A percentile compares a stretch with the other conserved stretches of the same genome.
Evolutionary conservation across 1,140 invertebrate genomes (phyloP).

Genomic region (Spodoptera litura): DNA sequence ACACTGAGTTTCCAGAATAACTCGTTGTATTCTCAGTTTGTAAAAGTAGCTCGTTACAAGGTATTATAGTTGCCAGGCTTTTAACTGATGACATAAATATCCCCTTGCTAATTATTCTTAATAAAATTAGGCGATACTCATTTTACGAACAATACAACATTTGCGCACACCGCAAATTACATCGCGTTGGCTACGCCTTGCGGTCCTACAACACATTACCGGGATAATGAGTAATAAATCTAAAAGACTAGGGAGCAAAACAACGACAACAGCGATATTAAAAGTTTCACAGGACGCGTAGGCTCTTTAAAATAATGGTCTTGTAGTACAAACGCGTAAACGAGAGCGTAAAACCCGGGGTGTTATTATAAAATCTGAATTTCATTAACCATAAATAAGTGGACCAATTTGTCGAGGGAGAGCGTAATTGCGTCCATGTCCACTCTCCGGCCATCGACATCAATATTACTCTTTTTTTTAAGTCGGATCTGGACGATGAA

Average conservation of each 20-base stretch:
- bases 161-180: slow-evolving; percentile 30
- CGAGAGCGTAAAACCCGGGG: slow-evolving; percentile 55
- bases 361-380: slow-evolving; percentile 68
- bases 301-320: slow-evolving; percentile 50
- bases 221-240: slow-evolving; percentile 51
- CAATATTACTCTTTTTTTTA: slow-evolving; percentile 48
- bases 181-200: slow-evolving; percentile 28
- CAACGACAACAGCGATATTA: slow-evolving; percentile 35
- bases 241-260: slow-evolving; percentile 41
- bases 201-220: slow-evolving; percentile 42
- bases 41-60: too few species aligned
- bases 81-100: not conserved
- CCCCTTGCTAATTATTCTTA: slow-evolving; percentile 2
- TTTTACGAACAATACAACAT: slow-evolving; percentile 30
- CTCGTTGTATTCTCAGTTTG: not conserved
- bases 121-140: slow-evolving; percentile 27
- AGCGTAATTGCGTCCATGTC: slow-evolving; percentile 58
- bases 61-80: too few species aligned
- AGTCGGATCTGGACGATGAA: slow-evolving; percentile 46
- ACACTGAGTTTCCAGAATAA: not conserved
- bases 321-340: slow-evolving; percentile 59
- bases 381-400: slow-evolving; percentile 69
- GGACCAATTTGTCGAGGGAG: slow-evolving; percentile 59
- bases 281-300: slow-evolving; percentile 41
- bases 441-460: slow-evolving; percentile 43